A percentile compares a stretch with the other conserved stretches of the same genome.
Evolutionary conservation across 1,140 invertebrate genomes (phyloP).

Genomic region (Leucophenga varia): DNA sequence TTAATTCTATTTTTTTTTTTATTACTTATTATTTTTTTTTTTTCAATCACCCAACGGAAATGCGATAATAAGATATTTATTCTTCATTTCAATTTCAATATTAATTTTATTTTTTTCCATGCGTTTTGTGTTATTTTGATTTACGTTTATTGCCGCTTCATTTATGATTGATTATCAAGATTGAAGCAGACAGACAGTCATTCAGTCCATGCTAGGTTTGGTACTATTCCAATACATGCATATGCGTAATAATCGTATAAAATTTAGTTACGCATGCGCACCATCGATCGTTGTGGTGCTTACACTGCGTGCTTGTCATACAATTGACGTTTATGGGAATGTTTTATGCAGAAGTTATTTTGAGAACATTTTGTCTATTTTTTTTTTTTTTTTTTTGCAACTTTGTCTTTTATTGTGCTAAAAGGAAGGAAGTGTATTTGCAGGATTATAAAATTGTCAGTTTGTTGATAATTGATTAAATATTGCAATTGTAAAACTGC

Average conservation of each 20-base stretch:
- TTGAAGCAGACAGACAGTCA: slow-evolving; percentile 9
- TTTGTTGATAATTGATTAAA: too few species aligned
- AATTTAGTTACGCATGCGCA: background rate
- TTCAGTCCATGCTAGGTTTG: background rate
- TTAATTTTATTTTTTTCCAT: background rate
- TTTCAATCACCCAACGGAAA: slow-evolving; percentile 1
- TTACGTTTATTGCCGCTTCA: slow-evolving; percentile 51
- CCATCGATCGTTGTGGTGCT: background rate
- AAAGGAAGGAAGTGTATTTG: too few species aligned
- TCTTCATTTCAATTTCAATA: background rate
- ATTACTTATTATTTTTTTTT: background rate
- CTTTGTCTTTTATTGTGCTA: too few species aligned
- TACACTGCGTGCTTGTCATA: background rate
- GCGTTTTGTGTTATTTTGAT: slow-evolving; percentile 26
- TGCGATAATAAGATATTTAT: slow-evolving; percentile 1
- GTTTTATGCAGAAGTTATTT: too few species aligned
- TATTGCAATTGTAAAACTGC: too few species aligned
- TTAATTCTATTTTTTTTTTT: background rate
- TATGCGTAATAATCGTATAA: too few species aligned
- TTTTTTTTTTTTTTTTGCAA: too few species aligned
- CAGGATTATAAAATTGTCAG: too few species aligned
- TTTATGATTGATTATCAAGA: slow-evolving; percentile 55
- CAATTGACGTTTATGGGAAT: too few species aligned
- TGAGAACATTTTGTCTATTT: too few species aligned
- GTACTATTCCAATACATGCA: background rate